Conservation (phyloP, 2,888 invertebrate species). For the Eupithecia subfuscata region DNA sequence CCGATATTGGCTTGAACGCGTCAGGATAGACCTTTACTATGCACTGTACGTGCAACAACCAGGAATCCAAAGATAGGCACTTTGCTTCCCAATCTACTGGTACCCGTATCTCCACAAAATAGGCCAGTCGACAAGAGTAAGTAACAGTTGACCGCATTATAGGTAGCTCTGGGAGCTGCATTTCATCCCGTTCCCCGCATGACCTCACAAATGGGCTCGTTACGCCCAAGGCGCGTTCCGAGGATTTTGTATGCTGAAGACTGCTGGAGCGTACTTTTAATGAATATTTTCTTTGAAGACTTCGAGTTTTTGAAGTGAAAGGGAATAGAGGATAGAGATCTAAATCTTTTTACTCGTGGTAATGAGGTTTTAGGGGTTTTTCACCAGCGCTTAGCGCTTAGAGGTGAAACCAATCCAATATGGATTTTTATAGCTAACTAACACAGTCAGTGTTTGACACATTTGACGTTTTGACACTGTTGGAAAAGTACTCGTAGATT, state of each 20-base stretch:
- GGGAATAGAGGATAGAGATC: constrained; percentile 4
- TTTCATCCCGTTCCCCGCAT: constrained; percentile 55
- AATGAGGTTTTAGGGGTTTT: constrained; percentile 1
- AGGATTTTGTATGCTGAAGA: constrained; percentile 41
- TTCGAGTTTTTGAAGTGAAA: constrained; percentile 4
- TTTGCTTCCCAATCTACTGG: neutral
- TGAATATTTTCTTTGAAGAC: constrained; percentile 31
- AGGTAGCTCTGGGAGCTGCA: constrained; percentile 38
- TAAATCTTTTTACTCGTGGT: neutral
- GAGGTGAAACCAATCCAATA: neutral
- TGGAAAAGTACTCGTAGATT: neutral
- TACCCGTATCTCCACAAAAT: neutral
- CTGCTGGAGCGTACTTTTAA: constrained; percentile 22
- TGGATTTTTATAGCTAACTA: too few relatives aligned
- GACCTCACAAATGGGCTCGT: constrained; percentile 50
- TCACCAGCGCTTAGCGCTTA: neutral
- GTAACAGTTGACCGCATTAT: constrained; percentile 26
- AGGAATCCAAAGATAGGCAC: neutral
- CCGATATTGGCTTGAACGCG: too few relatives aligned
- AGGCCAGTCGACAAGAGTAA: constrained; percentile 3
- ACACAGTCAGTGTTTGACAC: too few relatives aligned
- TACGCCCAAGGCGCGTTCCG: constrained; percentile 39
- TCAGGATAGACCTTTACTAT: too few relatives aligned
- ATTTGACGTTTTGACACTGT: too few relatives aligned
- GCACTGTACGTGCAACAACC: too few relatives aligned